Conservation (phyloP, 2,113 vertebrate species). For the Arenaria interpres region DNA sequence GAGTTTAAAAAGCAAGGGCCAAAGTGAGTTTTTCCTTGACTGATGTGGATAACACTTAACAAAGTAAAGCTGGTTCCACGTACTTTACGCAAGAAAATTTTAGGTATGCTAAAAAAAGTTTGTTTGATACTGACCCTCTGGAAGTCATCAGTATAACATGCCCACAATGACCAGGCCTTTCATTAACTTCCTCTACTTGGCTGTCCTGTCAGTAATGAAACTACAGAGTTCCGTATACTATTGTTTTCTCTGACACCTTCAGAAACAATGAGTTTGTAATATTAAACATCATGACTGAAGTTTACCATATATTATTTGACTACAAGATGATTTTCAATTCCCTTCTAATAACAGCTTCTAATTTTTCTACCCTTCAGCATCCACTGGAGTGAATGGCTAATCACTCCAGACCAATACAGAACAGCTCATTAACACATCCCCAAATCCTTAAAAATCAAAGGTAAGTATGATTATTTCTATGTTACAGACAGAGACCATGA, state of each 20-base stretch:
- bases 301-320: neutral
- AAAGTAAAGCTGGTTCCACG: neutral
- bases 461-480: neutral
- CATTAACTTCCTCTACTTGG: neutral
- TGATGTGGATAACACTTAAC: fast-evolving
- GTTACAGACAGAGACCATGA: neutral
- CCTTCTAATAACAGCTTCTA: neutral
- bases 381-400: neutral
- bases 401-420: neutral
- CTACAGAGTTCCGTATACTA: neutral
- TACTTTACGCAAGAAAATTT: neutral
- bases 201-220: neutral
- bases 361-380: neutral
- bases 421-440: neutral
- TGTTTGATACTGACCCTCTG: neutral
- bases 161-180: neutral
- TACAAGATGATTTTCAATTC: neutral
- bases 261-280: neutral
- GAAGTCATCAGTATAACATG: neutral
- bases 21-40: neutral
- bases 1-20: neutral
- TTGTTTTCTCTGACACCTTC: neutral
- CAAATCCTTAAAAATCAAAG: neutral
- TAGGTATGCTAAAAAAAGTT: neutral
- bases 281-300: neutral